Percentiles rank a stretch among this genome's conserved stretches.
These are phyloP conservation scores for Colistium nudipinnis DNA, from an alignment of 2,113 vertebrate genomes.

Conservation along the genomic window DNA sequence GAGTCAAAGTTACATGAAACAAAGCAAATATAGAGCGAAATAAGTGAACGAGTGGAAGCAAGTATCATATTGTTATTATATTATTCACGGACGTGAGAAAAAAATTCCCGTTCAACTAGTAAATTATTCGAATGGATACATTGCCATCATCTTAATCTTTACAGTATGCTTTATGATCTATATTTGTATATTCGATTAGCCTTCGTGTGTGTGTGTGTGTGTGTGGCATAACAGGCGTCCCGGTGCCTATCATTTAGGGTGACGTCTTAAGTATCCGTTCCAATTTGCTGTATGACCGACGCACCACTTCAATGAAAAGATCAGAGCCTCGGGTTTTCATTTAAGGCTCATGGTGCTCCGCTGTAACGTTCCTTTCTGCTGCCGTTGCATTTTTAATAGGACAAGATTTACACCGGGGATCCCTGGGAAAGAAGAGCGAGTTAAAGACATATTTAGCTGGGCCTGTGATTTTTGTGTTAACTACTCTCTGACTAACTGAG, in stretches of 20 bases:
- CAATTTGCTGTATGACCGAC: conserved; percentile 4
- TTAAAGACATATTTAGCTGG: conserved; percentile 1
- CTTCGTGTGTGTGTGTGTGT: too few species aligned
- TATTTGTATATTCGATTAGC: too few species aligned
- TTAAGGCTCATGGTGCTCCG: not conserved
- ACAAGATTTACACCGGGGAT: conserved; percentile 14
- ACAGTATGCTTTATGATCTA: too few species aligned
- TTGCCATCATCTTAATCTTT: too few species aligned
- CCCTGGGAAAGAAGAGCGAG: not conserved
- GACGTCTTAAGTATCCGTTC: not conserved
- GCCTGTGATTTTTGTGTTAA: not conserved
- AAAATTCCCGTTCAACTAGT: not conserved
- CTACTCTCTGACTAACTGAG: not conserved
- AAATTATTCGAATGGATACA: too few species aligned
- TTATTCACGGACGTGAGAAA: not conserved
- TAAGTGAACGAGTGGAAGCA: conserved; percentile 7
- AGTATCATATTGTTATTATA: conserved; percentile 1
- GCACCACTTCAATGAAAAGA: conserved; percentile 20
- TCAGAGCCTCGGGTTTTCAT: conserved; percentile 22
- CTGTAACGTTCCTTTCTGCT: conserved; percentile 12
- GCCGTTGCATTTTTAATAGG: conserved; percentile 20
- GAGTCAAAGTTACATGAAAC: not conserved
- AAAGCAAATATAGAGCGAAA: conserved; percentile 6
- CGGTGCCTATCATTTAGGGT: not conserved
- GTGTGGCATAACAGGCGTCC: not conserved